These are phyloP conservation scores for Craseonycteris thonglongyai DNA, from an alignment of 2,113 vertebrate species.

Conservation along the genomic window DNA sequence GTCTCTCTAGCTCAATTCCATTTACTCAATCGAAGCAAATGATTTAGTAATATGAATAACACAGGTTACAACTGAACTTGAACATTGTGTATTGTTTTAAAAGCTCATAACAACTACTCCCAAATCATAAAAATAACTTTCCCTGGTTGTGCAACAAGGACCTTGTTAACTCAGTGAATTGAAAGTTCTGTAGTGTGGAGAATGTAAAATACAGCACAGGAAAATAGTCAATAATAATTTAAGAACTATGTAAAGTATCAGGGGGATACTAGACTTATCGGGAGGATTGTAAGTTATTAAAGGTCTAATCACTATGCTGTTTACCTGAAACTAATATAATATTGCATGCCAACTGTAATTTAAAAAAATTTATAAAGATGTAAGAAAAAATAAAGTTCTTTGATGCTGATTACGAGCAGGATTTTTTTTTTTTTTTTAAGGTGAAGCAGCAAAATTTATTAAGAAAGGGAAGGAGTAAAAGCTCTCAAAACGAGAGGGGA, in stretches of 20 bases:
- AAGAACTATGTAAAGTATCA: background rate
- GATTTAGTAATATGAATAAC: background rate
- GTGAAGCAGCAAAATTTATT: too few species aligned
- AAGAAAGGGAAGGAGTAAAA: too few species aligned
- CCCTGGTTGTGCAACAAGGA: background rate
- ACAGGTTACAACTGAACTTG: slow-evolving; percentile 1
- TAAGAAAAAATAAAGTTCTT: background rate
- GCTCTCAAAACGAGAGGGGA: too few species aligned
- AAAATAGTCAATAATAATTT: background rate
- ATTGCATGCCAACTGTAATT: background rate
- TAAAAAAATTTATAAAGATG: background rate
- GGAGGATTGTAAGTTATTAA: background rate
- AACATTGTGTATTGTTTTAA: slow-evolving; percentile 4
- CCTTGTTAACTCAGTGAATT: background rate
- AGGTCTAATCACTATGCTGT: background rate
- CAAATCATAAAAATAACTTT: background rate
- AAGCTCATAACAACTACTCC: background rate
- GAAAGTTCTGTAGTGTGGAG: background rate
- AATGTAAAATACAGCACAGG: background rate
- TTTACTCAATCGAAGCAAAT: slow-evolving; percentile 48
- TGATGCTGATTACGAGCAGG: background rate
- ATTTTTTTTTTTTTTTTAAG: too few species aligned
- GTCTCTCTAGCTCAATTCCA: slow-evolving; percentile 42
- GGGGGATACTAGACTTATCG: background rate
- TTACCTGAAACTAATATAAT: background rate